Evolutionary conservation across 1,140 invertebrate species (phyloP).

Genomic region (Aphaenogaster ashmeadi): DNA sequence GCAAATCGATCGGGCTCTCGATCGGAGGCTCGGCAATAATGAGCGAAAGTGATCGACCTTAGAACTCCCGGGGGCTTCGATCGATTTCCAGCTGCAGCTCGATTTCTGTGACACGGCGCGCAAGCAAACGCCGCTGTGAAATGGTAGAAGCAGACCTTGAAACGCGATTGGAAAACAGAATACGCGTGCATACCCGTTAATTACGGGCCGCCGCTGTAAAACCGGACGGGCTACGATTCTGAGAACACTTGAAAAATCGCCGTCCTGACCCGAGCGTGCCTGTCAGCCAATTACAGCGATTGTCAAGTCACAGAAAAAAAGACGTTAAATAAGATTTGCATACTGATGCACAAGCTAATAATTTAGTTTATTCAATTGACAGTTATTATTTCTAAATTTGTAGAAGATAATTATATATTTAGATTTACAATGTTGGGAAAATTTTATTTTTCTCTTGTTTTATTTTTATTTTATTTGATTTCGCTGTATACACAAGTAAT

Average conservation of each 20-base stretch:
- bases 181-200: constrained; percentile 45
- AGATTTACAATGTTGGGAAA: background rate
- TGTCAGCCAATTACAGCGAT: background rate
- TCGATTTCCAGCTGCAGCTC: constrained; percentile 67
- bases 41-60: constrained; percentile 82
- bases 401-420: background rate
- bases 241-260: constrained; percentile 58
- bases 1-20: constrained; percentile 43
- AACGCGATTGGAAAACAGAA: constrained; percentile 74
- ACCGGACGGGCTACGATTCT: constrained; percentile 30
- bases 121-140: constrained; percentile 56
- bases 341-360: background rate
- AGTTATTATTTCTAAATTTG: constrained; percentile 22
- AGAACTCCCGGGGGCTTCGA: constrained; percentile 56
- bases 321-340: constrained; percentile 23
- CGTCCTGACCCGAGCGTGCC: background rate
- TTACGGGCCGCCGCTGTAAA: background rate
- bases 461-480: background rate
- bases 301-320: background rate
- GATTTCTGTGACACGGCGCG: constrained; percentile 66
- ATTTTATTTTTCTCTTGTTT: background rate
- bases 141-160: constrained; percentile 76
- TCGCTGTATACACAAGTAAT: background rate
- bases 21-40: constrained; percentile 70
- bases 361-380: constrained; percentile 22